phyloP scores from a whole-genome alignment of 1,140 invertebrate species.

The Neodiprion virginianus region DNA sequence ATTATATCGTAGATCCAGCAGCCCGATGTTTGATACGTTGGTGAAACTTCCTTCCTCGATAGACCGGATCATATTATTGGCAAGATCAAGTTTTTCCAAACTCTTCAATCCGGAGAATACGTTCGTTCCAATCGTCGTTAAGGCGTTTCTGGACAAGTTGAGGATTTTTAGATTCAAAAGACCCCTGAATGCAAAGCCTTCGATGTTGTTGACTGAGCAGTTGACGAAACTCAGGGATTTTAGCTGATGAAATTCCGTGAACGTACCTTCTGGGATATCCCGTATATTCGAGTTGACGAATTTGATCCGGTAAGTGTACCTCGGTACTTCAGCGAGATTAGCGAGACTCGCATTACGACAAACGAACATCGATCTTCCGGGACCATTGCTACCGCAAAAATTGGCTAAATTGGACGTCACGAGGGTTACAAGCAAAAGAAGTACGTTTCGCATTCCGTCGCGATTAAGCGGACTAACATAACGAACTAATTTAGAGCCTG shows the following conservation, averaged over 20 bases:
- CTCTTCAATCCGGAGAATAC: neutral
- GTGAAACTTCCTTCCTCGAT: neutral
- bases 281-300: neutral
- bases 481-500: conserved; percentile 2
- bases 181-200: neutral
- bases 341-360: conserved; percentile 1
- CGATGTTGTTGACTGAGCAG: neutral
- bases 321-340: neutral
- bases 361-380: conserved; percentile 2
- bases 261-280: neutral
- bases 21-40: neutral
- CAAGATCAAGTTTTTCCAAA: neutral
- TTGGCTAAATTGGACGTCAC: neutral
- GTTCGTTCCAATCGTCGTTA: neutral
- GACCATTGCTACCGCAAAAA: neutral
- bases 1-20: neutral
- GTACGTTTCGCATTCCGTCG: conserved; percentile 1
- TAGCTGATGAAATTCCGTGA: neutral
- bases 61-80: neutral
- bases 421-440: neutral
- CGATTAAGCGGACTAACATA: neutral
- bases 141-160: neutral
- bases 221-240: neutral
- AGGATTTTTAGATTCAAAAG: neutral
- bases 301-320: neutral